Evolutionary conservation across 2,797 vertebrate genomes (phyloP).

Genomic region (Coccyzus lansbergi): DNA sequence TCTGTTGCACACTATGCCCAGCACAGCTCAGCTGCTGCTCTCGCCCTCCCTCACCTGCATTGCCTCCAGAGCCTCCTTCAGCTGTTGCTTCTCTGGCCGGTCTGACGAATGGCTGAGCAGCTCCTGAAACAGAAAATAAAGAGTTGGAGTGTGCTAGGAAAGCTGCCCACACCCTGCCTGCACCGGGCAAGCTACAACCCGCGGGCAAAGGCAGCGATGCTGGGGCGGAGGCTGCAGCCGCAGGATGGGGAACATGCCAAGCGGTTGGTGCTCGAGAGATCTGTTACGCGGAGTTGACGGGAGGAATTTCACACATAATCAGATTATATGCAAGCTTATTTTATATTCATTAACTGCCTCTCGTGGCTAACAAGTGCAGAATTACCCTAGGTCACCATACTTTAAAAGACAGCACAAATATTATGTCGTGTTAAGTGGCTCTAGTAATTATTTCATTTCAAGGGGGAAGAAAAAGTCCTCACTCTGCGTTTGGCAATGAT

Average conservation of each 20-base stretch:
- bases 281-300: background rate
- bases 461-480: background rate
- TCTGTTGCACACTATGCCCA: background rate
- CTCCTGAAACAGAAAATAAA: slow-evolving; percentile 79
- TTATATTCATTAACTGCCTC: slow-evolving; percentile 61
- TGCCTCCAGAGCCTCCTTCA: slow-evolving; percentile 94
- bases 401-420: slow-evolving; percentile 25
- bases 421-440: background rate
- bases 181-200: accelerated
- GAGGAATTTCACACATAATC: slow-evolving; percentile 68
- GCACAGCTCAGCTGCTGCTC: accelerated
- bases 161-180: background rate
- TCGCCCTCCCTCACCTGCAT: slow-evolving; percentile 87
- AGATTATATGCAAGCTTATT: slow-evolving; percentile 62
- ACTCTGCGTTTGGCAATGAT: background rate
- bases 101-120: slow-evolving; percentile 92
- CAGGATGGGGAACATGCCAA: background rate
- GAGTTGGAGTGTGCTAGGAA: background rate
- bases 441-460: slow-evolving; percentile 31
- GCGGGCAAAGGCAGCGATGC: accelerated
- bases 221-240: background rate
- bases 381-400: slow-evolving; percentile 32
- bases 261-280: background rate
- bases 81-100: slow-evolving; percentile 89
- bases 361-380: slow-evolving; percentile 39